Evolutionary conservation across 1,140 invertebrate genomes (phyloP).

Genomic region (Lepidurus apus): DNA sequence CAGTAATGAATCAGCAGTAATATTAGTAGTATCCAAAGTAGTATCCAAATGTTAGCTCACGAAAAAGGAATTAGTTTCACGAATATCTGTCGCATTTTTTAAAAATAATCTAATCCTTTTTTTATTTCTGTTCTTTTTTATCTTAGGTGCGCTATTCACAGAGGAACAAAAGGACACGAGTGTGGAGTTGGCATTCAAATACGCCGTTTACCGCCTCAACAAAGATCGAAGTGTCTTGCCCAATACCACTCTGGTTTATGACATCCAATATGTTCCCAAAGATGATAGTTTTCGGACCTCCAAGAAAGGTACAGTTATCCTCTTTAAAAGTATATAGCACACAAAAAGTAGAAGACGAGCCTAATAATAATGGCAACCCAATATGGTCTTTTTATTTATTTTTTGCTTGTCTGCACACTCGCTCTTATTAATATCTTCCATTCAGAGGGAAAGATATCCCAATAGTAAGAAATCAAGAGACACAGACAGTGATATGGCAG

Average conservation of each 20-base stretch:
- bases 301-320: constrained; percentile 67
- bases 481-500: not conserved
- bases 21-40: too few species aligned
- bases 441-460: not conserved
- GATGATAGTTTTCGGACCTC: constrained; percentile 85
- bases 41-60: too few species aligned
- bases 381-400: not conserved
- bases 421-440: not conserved
- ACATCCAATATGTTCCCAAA: constrained; percentile 80
- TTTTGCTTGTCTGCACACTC: constrained; percentile 29
- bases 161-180: constrained; percentile 79
- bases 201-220: constrained; percentile 86
- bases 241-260: constrained; percentile 79
- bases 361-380: constrained; percentile 23
- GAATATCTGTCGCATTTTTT: too few species aligned
- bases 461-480: not conserved
- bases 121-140: constrained; percentile 33
- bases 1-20: too few species aligned
- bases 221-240: constrained; percentile 73
- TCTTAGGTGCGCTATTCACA: constrained; percentile 83
- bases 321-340: not conserved
- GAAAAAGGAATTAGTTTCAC: too few species aligned
- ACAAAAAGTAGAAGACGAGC: not conserved
- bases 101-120: too few species aligned
- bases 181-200: constrained; percentile 83